These are phyloP conservation scores for Callimico goeldii DNA, from an alignment of 2,797 vertebrate genomes.

Conservation along the genomic window DNA sequence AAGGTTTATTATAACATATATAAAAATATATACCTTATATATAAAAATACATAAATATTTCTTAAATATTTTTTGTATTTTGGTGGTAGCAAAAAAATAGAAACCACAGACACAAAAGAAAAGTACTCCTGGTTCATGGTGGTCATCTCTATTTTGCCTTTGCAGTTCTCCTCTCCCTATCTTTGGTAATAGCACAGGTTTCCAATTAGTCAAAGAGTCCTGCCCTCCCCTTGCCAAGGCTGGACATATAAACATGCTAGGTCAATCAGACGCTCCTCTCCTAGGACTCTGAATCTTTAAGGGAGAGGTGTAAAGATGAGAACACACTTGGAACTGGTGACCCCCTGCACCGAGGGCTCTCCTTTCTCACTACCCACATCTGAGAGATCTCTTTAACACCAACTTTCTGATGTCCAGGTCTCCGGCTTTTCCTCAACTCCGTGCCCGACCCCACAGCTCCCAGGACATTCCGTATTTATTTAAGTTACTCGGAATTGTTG, in stretches of 20 bases:
- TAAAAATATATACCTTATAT: neutral
- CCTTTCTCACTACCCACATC: neutral
- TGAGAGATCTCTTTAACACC: neutral
- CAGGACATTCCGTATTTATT: neutral
- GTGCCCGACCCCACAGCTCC: neutral
- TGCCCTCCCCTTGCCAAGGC: neutral
- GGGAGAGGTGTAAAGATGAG: neutral
- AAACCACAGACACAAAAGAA: neutral
- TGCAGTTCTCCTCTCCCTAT: neutral
- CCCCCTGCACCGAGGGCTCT: neutral
- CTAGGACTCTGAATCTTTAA: neutral
- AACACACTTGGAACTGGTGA: neutral
- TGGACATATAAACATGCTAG: neutral
- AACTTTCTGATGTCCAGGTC: neutral
- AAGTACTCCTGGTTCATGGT: neutral
- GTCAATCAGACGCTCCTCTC: neutral
- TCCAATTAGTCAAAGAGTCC: neutral
- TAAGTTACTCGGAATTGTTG: neutral
- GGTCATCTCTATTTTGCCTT: neutral
- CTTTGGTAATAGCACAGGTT: neutral
- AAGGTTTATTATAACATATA: neutral
- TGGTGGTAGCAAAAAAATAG: neutral
- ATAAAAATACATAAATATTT: neutral
- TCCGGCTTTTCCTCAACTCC: neutral
- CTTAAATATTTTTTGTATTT: neutral